Conservation (phyloP, 2,888 invertebrate genomes). For the Microplitis manilae region DNA sequence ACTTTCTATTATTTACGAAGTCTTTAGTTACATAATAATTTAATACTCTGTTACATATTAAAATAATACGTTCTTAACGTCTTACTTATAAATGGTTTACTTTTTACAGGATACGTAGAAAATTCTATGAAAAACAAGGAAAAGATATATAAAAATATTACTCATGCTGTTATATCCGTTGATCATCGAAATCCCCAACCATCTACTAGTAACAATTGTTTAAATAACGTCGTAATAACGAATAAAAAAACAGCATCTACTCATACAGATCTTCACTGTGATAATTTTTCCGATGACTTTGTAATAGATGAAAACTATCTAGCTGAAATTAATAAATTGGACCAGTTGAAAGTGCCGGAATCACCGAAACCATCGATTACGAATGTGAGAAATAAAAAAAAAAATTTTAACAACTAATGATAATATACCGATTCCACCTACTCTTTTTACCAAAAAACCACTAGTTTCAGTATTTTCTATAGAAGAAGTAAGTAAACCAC, state of each 20-base stretch:
- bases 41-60: too few relatives aligned
- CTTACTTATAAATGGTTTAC: constrained; percentile 27
- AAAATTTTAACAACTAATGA: constrained; percentile 30
- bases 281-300: constrained; percentile 37
- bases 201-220: constrained; percentile 30
- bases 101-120: constrained; percentile 39
- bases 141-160: constrained; percentile 29
- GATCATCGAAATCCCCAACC: constrained; percentile 37
- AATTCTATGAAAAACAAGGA: constrained; percentile 39
- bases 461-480: constrained; percentile 35
- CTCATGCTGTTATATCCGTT: constrained; percentile 32
- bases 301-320: constrained; percentile 30
- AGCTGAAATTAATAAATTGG: constrained; percentile 25
- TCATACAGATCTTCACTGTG: constrained; percentile 16
- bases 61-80: too few relatives aligned
- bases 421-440: constrained; percentile 31
- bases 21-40: constrained; percentile 21
- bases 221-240: constrained; percentile 26
- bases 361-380: constrained; percentile 24
- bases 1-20: constrained; percentile 6
- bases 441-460: constrained; percentile 34
- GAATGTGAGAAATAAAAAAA: constrained; percentile 31
- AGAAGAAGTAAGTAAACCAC: constrained; percentile 37
- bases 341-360: constrained; percentile 19
- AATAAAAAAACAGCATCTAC: constrained; percentile 29